Base-by-base conservation (phyloP, 64 coral and sea anemone genomes). In the Actinia equina region DNA sequence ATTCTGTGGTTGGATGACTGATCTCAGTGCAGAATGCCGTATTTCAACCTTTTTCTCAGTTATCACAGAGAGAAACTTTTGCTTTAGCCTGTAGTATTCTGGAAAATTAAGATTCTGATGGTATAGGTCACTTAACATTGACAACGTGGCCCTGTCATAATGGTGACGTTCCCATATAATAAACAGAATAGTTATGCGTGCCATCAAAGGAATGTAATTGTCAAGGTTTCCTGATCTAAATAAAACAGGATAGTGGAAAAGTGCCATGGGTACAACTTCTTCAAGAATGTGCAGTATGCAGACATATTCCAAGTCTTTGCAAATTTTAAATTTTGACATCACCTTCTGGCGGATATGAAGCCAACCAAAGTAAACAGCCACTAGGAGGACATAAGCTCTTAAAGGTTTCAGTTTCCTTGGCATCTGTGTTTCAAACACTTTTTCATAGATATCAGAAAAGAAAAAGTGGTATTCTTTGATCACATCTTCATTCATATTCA, bases 31-130 rank as follows among this genome's bases (percentile, higher is more conserved):
- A 5, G 85, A 89, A 51, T 95, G 93, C 89, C 89, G 92, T 26
- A 91, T 91, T 83, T 92, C 93, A 85, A 95, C 59, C 64, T 95
- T 95, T 43, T 86, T 95, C 51, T 95, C 86, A 16, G 86, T 92
- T 20, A 91, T 5, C 3, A 95, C 9, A 17, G 89, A 86, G 13
- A 95, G 44, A 44, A 57, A 88, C 2, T 80, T 74, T 59, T 65
- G 62, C 57, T 94, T 94, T 23, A 63, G 80, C 43, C 20, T 51
- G n/a, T 89, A 95, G 76, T 95, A 91, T 18, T 54, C 43, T 19
- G 82, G 58, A 53, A 95, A 92, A 52, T 86, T 82, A 13, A 37
- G 23, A 57, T 59, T 86, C 62, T 92, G 93, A 30, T 95, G 89
- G 15, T 62, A 67, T 7, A 92, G 20, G 9, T 95, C 93, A 92